Evolutionary conservation across 2,113 vertebrate species (phyloP), one percentile per base, ranked within the genome.

Genomic region (Nycticryphes semicollaris): DNA sequence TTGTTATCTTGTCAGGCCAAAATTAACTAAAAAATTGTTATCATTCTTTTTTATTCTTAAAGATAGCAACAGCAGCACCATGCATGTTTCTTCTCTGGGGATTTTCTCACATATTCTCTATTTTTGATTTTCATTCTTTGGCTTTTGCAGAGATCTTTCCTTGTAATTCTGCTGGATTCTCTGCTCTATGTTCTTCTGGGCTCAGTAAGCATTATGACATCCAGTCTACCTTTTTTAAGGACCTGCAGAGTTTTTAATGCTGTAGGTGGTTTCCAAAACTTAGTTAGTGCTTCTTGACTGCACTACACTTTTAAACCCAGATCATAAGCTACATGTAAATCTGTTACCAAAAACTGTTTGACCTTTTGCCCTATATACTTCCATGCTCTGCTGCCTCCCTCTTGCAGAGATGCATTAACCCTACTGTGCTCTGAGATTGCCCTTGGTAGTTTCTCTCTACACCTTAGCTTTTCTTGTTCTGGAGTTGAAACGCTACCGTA

Each of bases 11-110:
- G 70, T 81, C 63, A 75, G 19, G 14, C 87, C 39, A 51, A 89
- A 94, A 83, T 93, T 84, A 87, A 79, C 25, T 75, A 45, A 95
- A 93, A 85, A 92, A 48, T 37, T 13, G 33, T 92, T 91, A 57
- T 74, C 67, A 35, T 54, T 85, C 60, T 69, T 87, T 45, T 78
- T 66, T 54, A 66, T 70, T 85, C 27, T 51, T 86, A 72, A 89
- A 72, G 68, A 30, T 59, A 78, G 86, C 47, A 84, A 67, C n/a
- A 84, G 67, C 69, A 94, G 30, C 84, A 78, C 31, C 28, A 25
- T 66, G 47, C 21, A 33, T 86, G 8, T 39, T 80, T 94, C n/a
- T 57, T 83, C 67, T 69, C 48, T 22, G 21, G 30, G 48, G 7
- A 62, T 66, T 94, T 93, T 66, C 9, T 12, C 57, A 50, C 14